A percentile compares a stretch with the other conserved stretches of the same genome.
These are phyloP conservation scores for Chloroceryle inda DNA, from an alignment of 2,797 vertebrate genomes.

Conservation along the genomic window DNA sequence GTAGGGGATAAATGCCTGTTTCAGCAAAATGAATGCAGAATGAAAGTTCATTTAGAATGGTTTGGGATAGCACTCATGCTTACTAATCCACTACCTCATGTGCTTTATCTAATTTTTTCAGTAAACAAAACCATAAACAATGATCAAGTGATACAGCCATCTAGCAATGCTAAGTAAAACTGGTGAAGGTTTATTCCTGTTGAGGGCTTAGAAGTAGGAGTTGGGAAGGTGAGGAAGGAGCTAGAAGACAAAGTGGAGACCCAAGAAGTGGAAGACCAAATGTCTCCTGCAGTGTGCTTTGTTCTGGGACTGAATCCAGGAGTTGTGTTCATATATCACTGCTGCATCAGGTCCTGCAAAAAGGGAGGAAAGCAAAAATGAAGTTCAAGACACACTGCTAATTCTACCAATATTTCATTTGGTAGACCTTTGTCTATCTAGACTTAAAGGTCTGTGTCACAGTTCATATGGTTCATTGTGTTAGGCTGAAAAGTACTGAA, in stretches of 20 bases:
- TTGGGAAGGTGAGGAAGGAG: neutral
- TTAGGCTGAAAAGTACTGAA: neutral
- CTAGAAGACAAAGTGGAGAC: neutral
- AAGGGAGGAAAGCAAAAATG: fast-evolving
- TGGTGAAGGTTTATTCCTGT: neutral
- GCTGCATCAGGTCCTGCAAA: neutral
- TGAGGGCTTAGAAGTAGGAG: neutral
- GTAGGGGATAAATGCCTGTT: neutral
- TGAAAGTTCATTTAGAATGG: neutral
- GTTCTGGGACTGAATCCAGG: neutral
- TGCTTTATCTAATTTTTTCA: neutral
- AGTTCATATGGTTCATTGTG: neutral
- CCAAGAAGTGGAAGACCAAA: neutral
- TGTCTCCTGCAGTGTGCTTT: neutral
- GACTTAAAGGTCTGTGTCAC: neutral
- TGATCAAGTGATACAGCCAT: neutral
- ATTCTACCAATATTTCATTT: neutral
- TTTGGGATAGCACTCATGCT: neutral
- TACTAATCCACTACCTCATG: neutral
- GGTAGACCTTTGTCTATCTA: neutral
- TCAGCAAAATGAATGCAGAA: neutral
- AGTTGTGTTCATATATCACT: neutral
- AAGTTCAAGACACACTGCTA: neutral
- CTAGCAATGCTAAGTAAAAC: neutral
- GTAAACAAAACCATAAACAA: neutral